These are phyloP conservation scores for Drosophila parvula DNA, from an alignment of 1,140 invertebrate genomes.

Conservation along the genomic window DNA sequence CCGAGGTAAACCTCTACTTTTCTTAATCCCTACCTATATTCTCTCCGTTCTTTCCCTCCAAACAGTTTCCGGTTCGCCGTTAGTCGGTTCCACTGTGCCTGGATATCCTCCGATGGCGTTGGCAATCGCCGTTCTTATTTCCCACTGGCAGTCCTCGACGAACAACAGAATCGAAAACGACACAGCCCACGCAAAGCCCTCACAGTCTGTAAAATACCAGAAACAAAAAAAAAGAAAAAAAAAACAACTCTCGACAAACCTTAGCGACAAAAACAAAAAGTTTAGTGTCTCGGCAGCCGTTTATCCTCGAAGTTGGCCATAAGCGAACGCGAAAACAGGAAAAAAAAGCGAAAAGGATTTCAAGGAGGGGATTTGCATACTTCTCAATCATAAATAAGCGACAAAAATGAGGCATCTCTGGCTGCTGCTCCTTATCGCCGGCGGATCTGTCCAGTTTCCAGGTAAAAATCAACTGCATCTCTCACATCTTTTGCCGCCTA, in stretches of 20 bases:
- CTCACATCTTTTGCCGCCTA: conserved; percentile 40
- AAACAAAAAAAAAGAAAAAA: not conserved
- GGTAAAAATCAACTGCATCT: conserved; percentile 43
- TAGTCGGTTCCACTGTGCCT: conserved; percentile 23
- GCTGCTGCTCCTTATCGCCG: conserved; percentile 57
- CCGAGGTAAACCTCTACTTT: rapidly evolving
- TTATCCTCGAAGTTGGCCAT: conserved; percentile 37
- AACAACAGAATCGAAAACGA: conserved; percentile 45
- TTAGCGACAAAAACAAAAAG: conserved; percentile 62
- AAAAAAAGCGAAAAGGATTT: conserved; percentile 54
- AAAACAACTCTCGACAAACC: conserved; percentile 22
- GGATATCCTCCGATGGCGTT: conserved; percentile 37
- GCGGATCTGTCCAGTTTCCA: conserved; percentile 56
- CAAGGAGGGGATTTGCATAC: conserved; percentile 23
- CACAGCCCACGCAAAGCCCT: conserved; percentile 39
- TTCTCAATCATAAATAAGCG: conserved; percentile 29
- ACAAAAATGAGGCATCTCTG: conserved; percentile 55
- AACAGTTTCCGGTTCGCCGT: not conserved
- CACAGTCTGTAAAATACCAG: not conserved
- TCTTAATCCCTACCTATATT: too few species aligned
- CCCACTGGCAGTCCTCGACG: conserved; percentile 39
- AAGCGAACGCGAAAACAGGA: conserved; percentile 51
- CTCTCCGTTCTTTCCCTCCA: not conserved
- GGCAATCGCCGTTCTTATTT: conserved; percentile 27
- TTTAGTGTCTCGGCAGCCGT: conserved; percentile 61